Evolutionary conservation across 2,113 vertebrate species (phyloP), one percentile per base, ranked within the genome.

Genomic region (Alectura lathami): DNA sequence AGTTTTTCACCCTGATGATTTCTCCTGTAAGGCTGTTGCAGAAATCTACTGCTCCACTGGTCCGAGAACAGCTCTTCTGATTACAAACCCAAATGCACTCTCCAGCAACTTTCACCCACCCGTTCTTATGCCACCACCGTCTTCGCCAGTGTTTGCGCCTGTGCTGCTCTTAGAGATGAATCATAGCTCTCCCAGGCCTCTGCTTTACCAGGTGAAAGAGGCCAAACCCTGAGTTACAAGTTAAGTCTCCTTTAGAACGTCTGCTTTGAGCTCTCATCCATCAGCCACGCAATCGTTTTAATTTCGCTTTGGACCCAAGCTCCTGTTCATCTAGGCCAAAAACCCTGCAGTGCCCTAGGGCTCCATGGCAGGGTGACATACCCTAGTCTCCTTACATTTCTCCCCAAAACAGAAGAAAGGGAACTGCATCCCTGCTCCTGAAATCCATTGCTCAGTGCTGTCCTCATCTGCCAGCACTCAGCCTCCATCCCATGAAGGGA

Each of bases 11-110:
- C 43, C 69, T 89, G 73, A 59, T 0, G 0, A 9, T 29, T 79
- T 82, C 66, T 78, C 73, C 59, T 81, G 83, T 43, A 74, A 91
- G 64, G 47, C 77, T 75, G 77, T 17, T 90, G 56, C 77, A 91
- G 60, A 56, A 70, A 51, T 26, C 87, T 47, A 4, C 60, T 78
- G 86, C 86, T 94, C 73, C 74, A 69, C 8, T 91, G 89, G 43
- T 68, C 80, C 75, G 92, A 82, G 83, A 79, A 79, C 87, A 83
- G 32, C 59, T 80, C 68, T 43, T 78, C 60, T 72, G 40, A 78
- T 72, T 68, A 51, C 60, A 94, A 88, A 78, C 13, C 32, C 51
- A 86, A 72, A 72, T 8, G 51, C 11, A 45, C n/a, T 77, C 68
- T 7, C 45, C 53, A 62, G 68, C 73, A 96, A 3, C 16, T 51